These are phyloP conservation scores for Scaptomyza montana DNA, from an alignment of 1,140 invertebrate species.

Conservation along the genomic window DNA sequence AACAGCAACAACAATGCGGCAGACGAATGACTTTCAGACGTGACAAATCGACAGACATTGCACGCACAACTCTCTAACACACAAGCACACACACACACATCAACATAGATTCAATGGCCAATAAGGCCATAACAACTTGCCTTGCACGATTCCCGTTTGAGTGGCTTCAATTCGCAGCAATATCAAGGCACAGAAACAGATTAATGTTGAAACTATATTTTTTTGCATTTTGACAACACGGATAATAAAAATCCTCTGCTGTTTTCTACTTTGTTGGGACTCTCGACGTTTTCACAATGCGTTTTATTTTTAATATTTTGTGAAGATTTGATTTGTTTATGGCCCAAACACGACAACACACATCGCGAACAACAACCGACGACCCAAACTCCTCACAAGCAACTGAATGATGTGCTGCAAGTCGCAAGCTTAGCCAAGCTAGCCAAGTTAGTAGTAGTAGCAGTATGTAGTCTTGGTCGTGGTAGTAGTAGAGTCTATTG, in stretches of 20 bases:
- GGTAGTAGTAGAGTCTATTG: not conserved
- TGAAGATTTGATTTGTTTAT: not conserved
- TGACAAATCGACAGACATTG: constrained; percentile 45
- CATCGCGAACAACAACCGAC: constrained; percentile 70
- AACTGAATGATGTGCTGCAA: constrained; percentile 62
- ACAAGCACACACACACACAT: constrained; percentile 26
- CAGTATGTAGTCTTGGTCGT: not conserved
- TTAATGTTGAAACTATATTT: not conserved
- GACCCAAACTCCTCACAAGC: constrained; percentile 67
- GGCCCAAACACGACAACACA: constrained; percentile 27
- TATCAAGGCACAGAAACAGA: constrained; percentile 10
- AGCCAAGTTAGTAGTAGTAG: constrained; percentile 2
- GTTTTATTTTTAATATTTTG: not conserved
- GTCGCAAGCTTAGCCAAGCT: constrained; percentile 31
- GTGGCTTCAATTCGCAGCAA: constrained; percentile 24
- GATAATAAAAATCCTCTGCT: constrained; percentile 1
- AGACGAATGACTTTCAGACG: constrained; percentile 54
- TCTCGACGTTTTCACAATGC: not conserved
- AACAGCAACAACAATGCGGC: constrained; percentile 36
- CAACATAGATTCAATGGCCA: constrained; percentile 8
- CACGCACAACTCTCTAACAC: constrained; percentile 34
- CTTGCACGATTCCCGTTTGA: constrained; percentile 63
- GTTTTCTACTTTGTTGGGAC: not conserved
- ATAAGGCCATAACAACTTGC: constrained; percentile 69
- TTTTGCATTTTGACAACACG: not conserved